phyloP scores from a whole-genome alignment of 2,113 vertebrate genomes.

The Regulus satrapa region DNA sequence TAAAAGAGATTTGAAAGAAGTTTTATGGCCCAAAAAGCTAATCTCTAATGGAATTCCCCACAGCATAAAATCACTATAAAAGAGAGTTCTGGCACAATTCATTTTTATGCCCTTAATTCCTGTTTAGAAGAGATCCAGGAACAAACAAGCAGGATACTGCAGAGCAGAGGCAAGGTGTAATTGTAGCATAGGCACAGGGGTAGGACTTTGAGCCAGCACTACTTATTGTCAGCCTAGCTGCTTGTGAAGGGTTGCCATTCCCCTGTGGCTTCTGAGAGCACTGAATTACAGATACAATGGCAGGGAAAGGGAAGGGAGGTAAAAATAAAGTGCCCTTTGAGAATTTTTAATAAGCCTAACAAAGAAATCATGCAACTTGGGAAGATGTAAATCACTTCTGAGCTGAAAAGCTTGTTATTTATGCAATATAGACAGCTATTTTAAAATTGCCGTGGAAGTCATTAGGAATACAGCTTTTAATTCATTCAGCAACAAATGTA shows the following conservation, averaged over 20 bases:
- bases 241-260: background rate
- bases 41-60: background rate
- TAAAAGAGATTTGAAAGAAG: background rate
- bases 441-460: conserved; percentile 7
- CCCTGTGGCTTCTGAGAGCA: background rate
- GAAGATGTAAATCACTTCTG: conserved; percentile 38
- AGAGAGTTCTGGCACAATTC: background rate
- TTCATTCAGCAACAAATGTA: background rate
- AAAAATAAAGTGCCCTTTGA: conserved; percentile 48
- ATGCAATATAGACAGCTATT: conserved; percentile 5
- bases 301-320: background rate
- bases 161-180: background rate
- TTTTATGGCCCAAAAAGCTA: background rate
- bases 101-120: background rate
- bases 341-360: conserved; percentile 36
- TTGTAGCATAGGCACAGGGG: background rate
- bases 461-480: conserved; percentile 23
- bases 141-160: background rate
- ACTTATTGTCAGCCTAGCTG: background rate
- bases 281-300: background rate
- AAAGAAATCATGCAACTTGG: conserved; percentile 19
- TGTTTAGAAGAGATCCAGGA: background rate
- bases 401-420: conserved; percentile 24
- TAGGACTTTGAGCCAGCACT: background rate
- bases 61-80: background rate